Conservation (phyloP, 1,140 invertebrate species). For the Drosophila grimshawi region DNA sequence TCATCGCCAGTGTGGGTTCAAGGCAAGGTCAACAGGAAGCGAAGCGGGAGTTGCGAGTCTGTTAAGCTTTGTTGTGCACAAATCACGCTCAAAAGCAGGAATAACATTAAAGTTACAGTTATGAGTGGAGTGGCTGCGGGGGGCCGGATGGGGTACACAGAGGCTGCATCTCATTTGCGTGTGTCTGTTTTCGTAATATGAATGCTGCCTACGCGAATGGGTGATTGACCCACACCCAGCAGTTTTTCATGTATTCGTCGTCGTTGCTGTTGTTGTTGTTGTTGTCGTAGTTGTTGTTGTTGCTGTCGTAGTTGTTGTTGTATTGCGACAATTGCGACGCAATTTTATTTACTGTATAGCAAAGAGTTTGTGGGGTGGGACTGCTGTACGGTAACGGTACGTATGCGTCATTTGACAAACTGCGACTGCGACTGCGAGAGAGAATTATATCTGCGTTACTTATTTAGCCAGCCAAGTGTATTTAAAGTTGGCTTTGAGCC, state of each 20-base stretch:
- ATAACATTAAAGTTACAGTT: not conserved
- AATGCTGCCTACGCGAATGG: not conserved
- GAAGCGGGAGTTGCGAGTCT: not conserved
- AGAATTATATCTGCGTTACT: not conserved
- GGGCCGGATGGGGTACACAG: not conserved
- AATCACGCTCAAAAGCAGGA: not conserved
- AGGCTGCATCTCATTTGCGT: slow-evolving; percentile 9
- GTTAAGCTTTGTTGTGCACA: not conserved
- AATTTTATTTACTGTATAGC: slow-evolving; percentile 26
- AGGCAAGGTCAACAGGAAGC: slow-evolving; percentile 26
- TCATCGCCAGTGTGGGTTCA: slow-evolving; percentile 13
- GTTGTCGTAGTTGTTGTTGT: no score
- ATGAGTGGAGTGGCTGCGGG: not conserved
- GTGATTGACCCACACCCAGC: slow-evolving; percentile 35
- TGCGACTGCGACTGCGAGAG: not conserved
- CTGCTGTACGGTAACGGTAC: slow-evolving; percentile 19
- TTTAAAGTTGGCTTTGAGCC: slow-evolving; percentile 24
- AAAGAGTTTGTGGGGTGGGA: not conserved
- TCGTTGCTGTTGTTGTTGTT: not conserved
- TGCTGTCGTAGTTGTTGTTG: not conserved
- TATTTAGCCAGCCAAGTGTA: not conserved
- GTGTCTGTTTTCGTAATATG: not conserved
- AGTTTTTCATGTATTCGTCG: slow-evolving; percentile 19
- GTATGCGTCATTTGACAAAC: slow-evolving; percentile 65
- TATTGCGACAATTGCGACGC: slow-evolving; percentile 52